A percentile compares a stretch with the other conserved stretches of the same genome.
phyloP scores from a whole-genome alignment of 2,797 vertebrate species.

The Phoxinus dragarum region DNA sequence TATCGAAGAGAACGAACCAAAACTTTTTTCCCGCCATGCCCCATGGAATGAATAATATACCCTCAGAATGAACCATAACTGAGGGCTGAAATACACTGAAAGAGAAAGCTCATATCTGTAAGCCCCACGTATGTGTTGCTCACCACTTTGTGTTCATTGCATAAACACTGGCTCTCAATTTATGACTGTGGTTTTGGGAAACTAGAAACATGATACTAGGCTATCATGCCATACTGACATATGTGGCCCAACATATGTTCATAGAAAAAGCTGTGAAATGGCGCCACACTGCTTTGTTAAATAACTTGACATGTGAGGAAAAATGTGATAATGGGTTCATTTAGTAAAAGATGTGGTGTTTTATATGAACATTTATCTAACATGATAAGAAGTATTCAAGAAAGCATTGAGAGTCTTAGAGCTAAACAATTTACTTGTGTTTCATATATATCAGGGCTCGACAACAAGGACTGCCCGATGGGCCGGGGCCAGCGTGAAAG shows the following conservation, averaged over 20 bases:
- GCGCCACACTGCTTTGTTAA: slow-evolving; percentile 35
- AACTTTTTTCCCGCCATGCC: neutral
- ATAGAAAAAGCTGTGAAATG: slow-evolving; percentile 51
- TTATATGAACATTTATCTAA: slow-evolving; percentile 28
- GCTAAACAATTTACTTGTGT: neutral
- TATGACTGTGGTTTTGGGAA: slow-evolving; percentile 55
- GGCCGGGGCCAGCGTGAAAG: too few species aligned
- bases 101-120: slow-evolving; percentile 38
- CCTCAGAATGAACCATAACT: slow-evolving; percentile 30
- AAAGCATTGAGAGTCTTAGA: neutral
- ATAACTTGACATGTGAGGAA: slow-evolving; percentile 7
- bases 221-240: slow-evolving; percentile 51
- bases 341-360: slow-evolving; percentile 32
- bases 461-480: too few species aligned
- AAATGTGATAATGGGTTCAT: slow-evolving; percentile 55
- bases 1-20: slow-evolving; percentile 9
- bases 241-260: slow-evolving; percentile 35
- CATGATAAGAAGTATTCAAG: neutral
- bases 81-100: neutral
- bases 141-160: slow-evolving; percentile 21
- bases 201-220: slow-evolving; percentile 45
- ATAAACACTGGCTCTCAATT: slow-evolving; percentile 52
- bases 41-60: neutral
- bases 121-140: slow-evolving; percentile 43
- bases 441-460: neutral